Base-by-base conservation (phyloP, 2,888 invertebrate species). In the Scrobipalpa costella region DNA sequence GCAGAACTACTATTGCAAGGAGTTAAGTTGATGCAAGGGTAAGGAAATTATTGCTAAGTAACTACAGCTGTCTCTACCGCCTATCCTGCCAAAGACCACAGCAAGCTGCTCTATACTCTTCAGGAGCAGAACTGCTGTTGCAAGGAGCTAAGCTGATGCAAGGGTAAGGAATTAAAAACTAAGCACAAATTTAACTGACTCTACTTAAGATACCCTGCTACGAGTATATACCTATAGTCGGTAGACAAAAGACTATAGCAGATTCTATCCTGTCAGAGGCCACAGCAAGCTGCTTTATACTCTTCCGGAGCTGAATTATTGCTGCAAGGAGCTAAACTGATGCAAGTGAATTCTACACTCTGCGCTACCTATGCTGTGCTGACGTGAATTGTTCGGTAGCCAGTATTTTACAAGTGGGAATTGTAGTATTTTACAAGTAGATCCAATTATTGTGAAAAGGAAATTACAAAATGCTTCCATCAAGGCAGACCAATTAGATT, bases 221-320 rank as follows among this genome's bases (percentile, higher is more conserved):
- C 27, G 5, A 5, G 5, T 27, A 27, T 27, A 2, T 27, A 27
- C 27, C 27, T 27, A n/a, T n/a, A 5, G 27, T 76, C 87, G 97
- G 34, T 95, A 95, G 94, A 60, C 93, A n/a, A n/a, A n/a, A n/a
- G n/a, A n/a, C n/a, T n/a, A n/a, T n/a, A n/a, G n/a, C n/a, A n/a
- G n/a, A n/a, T n/a, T n/a, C n/a, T 96, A 1, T 95, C 96, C 8
- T 97, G 97, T 75, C 94, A 94, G 75, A 93, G 94, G 69, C 96
- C 96, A 0, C 86, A 92, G 55, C 93, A 94, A 65, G 95, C 96
- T 8, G 93, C 93, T 63, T 93, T 95, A 68, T 97, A 97, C 81
- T 92, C 94, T 1, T 94, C 94, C 1, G 96, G 96, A 0, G 95
- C 95, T n/a, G 95, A 95, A 69, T 93, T 96, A 68, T 81, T 97